Evolutionary conservation across 2,113 vertebrate genomes (phyloP).

Genomic region (Tupaia tana): DNA sequence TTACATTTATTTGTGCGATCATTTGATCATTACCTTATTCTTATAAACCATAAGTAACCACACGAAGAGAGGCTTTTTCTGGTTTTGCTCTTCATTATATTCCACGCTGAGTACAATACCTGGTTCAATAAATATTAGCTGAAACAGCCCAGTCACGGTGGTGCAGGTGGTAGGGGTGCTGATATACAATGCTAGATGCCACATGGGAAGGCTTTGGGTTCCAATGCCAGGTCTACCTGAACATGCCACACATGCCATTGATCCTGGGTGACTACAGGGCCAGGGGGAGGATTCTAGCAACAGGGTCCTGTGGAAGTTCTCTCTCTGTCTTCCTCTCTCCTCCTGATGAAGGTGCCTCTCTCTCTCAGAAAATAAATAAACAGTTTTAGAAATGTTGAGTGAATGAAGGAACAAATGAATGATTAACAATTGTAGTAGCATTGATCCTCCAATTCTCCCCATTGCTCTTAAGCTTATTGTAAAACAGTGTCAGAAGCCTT

Average conservation of each 20-base stretch:
- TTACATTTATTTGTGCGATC: background rate
- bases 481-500: background rate
- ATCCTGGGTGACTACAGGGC: too few species aligned
- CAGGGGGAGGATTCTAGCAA: too few species aligned
- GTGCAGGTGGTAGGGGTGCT: too few species aligned
- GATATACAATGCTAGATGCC: too few species aligned
- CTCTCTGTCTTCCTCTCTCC: too few species aligned
- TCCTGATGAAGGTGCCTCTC: too few species aligned
- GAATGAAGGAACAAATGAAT: background rate
- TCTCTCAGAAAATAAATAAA: too few species aligned
- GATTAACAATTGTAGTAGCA: background rate
- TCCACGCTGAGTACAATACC: background rate
- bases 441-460: background rate
- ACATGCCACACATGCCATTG: too few species aligned
- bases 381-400: background rate
- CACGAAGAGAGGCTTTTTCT: background rate
- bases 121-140: constrained; percentile 1
- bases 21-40: constrained; percentile 2
- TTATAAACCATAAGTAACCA: background rate
- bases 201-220: too few species aligned
- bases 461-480: background rate
- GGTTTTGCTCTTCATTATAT: background rate
- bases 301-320: too few species aligned
- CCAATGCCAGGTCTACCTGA: too few species aligned
- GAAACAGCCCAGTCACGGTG: background rate